Evolutionary conservation across 2,888 invertebrate species (phyloP).

Genomic region (Trichogramma dendrolimi): DNA sequence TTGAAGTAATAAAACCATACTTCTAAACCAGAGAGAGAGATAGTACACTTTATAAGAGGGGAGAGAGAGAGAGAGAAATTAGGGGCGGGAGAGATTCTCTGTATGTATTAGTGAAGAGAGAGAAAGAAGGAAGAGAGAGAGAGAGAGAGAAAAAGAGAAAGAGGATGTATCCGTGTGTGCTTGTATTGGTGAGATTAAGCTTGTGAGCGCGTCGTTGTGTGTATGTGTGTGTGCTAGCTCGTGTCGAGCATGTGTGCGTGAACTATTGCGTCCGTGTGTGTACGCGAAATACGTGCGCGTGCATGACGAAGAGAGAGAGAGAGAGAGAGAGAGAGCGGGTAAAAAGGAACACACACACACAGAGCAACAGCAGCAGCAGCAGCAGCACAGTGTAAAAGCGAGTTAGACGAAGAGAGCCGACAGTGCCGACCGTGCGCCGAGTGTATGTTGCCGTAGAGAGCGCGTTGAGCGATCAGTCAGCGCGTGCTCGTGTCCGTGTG

Average conservation of each 20-base stretch:
- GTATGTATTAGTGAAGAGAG: not conserved
- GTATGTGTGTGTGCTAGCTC: not conserved
- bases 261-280: not conserved
- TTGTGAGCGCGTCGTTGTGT: not conserved
- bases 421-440: too few species aligned
- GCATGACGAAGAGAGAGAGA: constrained; percentile 3
- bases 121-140: not conserved
- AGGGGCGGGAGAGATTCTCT: not conserved
- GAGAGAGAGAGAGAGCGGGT: constrained; percentile 10
- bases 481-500: constrained; percentile 11
- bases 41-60: not conserved
- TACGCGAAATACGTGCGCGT: not conserved
- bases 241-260: not conserved
- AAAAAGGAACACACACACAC: not conserved
- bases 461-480: not conserved
- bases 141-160: constrained; percentile 8
- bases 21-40: not conserved
- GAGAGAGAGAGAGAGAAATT: constrained; percentile 1
- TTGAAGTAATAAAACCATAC: constrained; percentile 9
- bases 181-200: not conserved
- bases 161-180: not conserved
- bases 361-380: too few species aligned
- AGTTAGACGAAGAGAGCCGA: too few species aligned
- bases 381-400: too few species aligned
- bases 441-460: not conserved